Percentiles rank a stretch among this genome's conserved stretches.
Conservation (phyloP, 2,113 vertebrate species). For the Notiomystis cincta region DNA sequence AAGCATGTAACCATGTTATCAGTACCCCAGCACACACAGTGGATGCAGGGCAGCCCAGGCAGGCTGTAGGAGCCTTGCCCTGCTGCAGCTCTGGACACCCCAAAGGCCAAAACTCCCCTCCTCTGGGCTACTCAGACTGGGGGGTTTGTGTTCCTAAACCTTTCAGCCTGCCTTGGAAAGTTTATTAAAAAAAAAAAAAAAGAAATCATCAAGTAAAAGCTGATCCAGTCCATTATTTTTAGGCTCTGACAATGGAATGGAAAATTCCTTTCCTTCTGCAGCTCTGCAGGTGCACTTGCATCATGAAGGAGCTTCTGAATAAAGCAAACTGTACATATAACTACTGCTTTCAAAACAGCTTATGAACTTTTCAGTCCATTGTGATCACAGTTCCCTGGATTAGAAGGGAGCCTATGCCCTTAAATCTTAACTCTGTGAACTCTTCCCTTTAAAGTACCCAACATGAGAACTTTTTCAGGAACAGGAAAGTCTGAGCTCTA, state of each 20-base stretch:
- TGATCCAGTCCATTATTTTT: conserved; percentile 9
- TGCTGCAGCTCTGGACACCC: background rate
- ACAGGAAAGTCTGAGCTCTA: conserved; percentile 50
- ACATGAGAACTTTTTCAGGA: conserved; percentile 59
- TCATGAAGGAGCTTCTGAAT: conserved; percentile 47
- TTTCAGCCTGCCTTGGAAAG: background rate
- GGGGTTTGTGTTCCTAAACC: background rate
- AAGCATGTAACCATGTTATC: rapidly evolving
- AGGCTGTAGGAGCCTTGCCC: background rate
- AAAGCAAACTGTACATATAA: conserved; percentile 56
- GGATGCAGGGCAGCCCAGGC: background rate
- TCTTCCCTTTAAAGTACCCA: conserved; percentile 43
- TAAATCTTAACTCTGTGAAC: conserved; percentile 62
- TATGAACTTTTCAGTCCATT: conserved; percentile 57
- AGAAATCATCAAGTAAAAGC: background rate
- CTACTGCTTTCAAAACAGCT: conserved; percentile 54
- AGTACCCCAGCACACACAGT: rapidly evolving
- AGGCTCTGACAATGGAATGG: conserved; percentile 5
- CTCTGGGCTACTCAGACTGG: background rate
- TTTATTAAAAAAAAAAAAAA: background rate
- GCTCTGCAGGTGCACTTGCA: conserved; percentile 50
- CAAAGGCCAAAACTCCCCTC: background rate
- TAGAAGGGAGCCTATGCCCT: conserved; percentile 53
- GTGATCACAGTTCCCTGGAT: conserved; percentile 53
- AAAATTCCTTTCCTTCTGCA: conserved; percentile 49